Conservation (phyloP, 1,140 invertebrate genomes). For the Diabrotica undecimpunctata region DNA sequence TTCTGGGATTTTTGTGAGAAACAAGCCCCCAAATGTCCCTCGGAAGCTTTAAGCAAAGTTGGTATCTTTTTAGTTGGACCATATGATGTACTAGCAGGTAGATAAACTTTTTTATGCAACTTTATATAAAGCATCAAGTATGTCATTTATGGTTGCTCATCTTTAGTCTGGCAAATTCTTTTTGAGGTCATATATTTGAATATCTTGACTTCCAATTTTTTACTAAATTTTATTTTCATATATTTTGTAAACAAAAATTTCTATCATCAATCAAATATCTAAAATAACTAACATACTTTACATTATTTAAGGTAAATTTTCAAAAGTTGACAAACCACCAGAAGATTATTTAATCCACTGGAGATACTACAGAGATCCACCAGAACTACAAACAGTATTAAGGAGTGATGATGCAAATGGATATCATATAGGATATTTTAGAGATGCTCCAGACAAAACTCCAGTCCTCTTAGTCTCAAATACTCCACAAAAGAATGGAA, state of each 20-base stretch:
- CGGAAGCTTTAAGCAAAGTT: slow-evolving; percentile 60
- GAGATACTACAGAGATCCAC: slow-evolving; percentile 91
- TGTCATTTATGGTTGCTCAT: too few species aligned
- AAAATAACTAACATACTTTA: too few species aligned
- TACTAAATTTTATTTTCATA: not conserved
- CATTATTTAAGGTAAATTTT: slow-evolving; percentile 48
- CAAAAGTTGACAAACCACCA: slow-evolving; percentile 48
- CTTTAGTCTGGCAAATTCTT: too few species aligned
- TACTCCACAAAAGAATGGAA: slow-evolving; percentile 61
- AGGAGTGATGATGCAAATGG: slow-evolving; percentile 64
- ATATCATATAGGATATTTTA: slow-evolving; percentile 85
- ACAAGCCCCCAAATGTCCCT: slow-evolving; percentile 58
- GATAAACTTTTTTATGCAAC: slow-evolving; percentile 34
- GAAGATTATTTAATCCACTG: slow-evolving; percentile 75
- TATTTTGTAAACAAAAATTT: not conserved
- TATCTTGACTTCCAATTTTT: too few species aligned
- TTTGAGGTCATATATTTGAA: too few species aligned
- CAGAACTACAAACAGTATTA: slow-evolving; percentile 83
- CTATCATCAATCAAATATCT: too few species aligned
- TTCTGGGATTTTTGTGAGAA: slow-evolving; percentile 77
- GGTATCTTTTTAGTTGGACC: slow-evolving; percentile 79
- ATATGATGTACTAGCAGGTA: slow-evolving; percentile 75
- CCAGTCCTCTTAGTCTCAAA: slow-evolving; percentile 77
- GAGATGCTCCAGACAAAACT: slow-evolving; percentile 72
- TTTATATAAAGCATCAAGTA: too few species aligned